Evolutionary conservation across 2,888 invertebrate genomes (phyloP).

Genomic region (Empis livida): DNA sequence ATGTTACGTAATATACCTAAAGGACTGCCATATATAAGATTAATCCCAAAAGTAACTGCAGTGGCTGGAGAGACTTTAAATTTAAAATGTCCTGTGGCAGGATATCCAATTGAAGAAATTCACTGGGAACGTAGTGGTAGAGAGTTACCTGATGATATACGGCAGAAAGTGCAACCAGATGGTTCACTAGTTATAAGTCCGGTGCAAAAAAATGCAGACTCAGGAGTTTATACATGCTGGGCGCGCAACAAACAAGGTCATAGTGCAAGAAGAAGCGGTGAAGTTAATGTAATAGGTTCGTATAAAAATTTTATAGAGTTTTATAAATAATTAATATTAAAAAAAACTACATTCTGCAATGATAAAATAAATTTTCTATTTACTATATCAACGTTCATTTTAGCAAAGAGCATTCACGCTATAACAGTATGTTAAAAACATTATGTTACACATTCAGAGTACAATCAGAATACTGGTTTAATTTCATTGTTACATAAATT

Average conservation of each 20-base stretch:
- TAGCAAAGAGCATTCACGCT: no score
- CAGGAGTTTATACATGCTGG: constrained; percentile 69
- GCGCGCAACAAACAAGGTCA: constrained; percentile 67
- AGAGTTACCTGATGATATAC: constrained; percentile 63
- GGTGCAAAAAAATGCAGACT: constrained; percentile 60
- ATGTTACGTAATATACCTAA: not conserved
- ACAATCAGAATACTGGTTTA: no score
- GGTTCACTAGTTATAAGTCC: constrained; percentile 62
- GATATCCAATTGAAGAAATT: constrained; percentile 68
- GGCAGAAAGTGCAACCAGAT: constrained; percentile 60
- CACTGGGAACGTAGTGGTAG: constrained; percentile 65
- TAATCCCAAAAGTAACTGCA: constrained; percentile 68
- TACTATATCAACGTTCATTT: no score
- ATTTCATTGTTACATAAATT: no score
- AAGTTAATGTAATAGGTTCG: constrained; percentile 66
- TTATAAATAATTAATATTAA: no score
- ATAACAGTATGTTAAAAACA: no score
- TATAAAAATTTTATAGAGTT: constrained; percentile 14
- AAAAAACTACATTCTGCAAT: no score
- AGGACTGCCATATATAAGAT: constrained; percentile 68
- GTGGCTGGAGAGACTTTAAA: constrained; percentile 63
- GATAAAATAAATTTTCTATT: no score
- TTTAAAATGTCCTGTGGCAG: constrained; percentile 69
- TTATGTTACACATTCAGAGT: no score
- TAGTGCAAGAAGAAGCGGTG: constrained; percentile 57